Base-by-base conservation (phyloP, 2,888 invertebrate genomes). In the Resseliella maxima region DNA sequence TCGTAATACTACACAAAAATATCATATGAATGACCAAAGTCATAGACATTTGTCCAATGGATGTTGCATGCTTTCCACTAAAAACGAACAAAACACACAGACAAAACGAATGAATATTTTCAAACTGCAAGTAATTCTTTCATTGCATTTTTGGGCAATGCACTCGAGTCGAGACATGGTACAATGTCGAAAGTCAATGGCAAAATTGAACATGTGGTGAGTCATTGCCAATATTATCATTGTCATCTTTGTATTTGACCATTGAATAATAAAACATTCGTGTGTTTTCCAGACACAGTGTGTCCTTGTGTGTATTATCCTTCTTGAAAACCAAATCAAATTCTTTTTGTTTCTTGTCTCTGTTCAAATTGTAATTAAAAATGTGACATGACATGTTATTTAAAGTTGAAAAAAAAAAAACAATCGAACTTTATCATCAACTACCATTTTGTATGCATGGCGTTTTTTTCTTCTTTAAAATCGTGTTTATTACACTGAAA, bases 11-110 rank as follows among this genome's bases (percentile, higher is more conserved):
- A 27, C 27, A 27, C 24, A 3, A 72, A 27, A 31, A 31, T 72
- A 31, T 72, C 18, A 31, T 15, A 72, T 72, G 72, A 72, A 72
- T 72, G 72, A 72, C 72, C 31, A 31, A 72, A 72, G 15, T 15
- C 3, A 31, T 35, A 31, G 31, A 1, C 72, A 31, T 59, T 27
- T 12, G n/a, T 72, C 31, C 31, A 31, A 72, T 72, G 72, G 59
- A 59, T n/a, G 27, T n/a, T 59, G 6, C 31, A 72, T 12, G 12
- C 1, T 15, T 15, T 18, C n/a, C n/a, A n/a, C n/a, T n/a, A n/a
- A n/a, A n/a, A n/a, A n/a, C n/a, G n/a, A n/a, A n/a, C 27, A 72
- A 31, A 31, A 72, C 5, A 31, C 31, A 72, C 31, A 59, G 59
- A 24, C n/a, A 15, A 2, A 31, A 31, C 15, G 72, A 31, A 50